Percentiles rank a stretch among this genome's conserved stretches.
Evolutionary conservation across 2,113 vertebrate species (phyloP).

Genomic region (Tachuris rubrigastra): DNA sequence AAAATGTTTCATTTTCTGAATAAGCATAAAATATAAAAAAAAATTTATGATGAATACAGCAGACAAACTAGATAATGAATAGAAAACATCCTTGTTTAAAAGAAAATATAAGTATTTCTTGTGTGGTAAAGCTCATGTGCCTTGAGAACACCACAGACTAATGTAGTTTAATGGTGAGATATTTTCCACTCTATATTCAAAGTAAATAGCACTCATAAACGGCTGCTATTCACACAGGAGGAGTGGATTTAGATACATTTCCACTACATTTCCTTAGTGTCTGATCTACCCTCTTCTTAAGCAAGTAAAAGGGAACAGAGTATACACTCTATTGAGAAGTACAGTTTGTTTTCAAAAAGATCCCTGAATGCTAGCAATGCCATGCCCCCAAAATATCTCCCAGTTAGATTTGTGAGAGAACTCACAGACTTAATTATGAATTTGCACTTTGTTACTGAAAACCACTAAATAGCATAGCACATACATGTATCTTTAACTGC

Average conservation of each 20-base stretch:
- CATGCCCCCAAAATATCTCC: neutral
- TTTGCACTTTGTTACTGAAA: neutral
- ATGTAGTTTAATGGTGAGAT: neutral
- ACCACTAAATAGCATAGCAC: neutral
- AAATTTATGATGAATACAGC: neutral
- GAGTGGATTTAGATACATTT: constrained; percentile 17
- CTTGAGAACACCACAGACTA: neutral
- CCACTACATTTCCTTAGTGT: constrained; percentile 15
- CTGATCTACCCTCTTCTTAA: constrained; percentile 2
- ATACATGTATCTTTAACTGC: neutral
- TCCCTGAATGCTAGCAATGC: neutral
- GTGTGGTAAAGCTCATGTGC: neutral
- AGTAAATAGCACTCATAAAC: constrained; percentile 45
- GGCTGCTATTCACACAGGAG: constrained; percentile 24
- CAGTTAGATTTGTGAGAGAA: neutral
- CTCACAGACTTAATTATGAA: neutral
- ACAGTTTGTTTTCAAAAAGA: neutral
- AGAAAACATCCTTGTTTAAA: neutral
- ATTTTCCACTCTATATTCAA: constrained; percentile 1
- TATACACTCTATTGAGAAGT: neutral
- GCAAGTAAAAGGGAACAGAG: neutral
- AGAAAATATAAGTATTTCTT: neutral
- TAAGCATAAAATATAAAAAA: neutral
- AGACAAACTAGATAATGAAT: neutral
- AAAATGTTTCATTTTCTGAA: neutral